Base-by-base conservation (phyloP, 1,140 invertebrate genomes). In the Bombus confusus region DNA sequence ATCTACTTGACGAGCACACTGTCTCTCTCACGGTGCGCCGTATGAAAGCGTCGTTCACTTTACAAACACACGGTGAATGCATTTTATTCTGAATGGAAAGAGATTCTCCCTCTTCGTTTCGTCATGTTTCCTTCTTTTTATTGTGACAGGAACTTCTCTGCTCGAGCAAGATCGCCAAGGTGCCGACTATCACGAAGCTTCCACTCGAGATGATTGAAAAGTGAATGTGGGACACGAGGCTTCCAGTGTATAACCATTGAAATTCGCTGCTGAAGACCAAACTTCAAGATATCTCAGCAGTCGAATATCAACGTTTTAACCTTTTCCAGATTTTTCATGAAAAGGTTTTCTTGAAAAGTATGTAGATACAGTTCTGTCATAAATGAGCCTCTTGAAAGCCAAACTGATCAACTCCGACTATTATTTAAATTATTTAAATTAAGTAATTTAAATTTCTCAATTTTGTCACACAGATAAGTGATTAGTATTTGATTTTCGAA, bases 11-110 rank as follows among this genome's bases (percentile, higher is more conserved):
- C 73, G 41, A 52, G 41, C 62, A 37, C 71, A 13, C 25, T 66
- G 39, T 74, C 39, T 43, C 59, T 34, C 37, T 34, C 34, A 1
- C 22, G 13, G 4, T 41, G 41, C 73, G 41, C 72, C 57, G 47
- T 52, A 52, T 52, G 18, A 22, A 52, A 52, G 47, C 71, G 72
- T 62, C 81, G 73, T 77, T 76, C 52, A 41, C 81, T 83, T 52
- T 18, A 68, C 73, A 77, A 77, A 83, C 74, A 83, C 73, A 52
- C 73, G 73, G 73, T 77, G 81, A 83, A 77, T 76, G 81, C 73
- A 77, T 77, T 64, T 83, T 68, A 68, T 76, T 77, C 62, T 22
- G 73, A 83, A 83, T 57, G 43, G 41, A 37, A 68, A 66, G 72
- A 76, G 57, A 68, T 34, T 47, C 31, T 59, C 47, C 68, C 8